Conservation (phyloP, 2,888 invertebrate species). For the Tetragnatha montana region DNA sequence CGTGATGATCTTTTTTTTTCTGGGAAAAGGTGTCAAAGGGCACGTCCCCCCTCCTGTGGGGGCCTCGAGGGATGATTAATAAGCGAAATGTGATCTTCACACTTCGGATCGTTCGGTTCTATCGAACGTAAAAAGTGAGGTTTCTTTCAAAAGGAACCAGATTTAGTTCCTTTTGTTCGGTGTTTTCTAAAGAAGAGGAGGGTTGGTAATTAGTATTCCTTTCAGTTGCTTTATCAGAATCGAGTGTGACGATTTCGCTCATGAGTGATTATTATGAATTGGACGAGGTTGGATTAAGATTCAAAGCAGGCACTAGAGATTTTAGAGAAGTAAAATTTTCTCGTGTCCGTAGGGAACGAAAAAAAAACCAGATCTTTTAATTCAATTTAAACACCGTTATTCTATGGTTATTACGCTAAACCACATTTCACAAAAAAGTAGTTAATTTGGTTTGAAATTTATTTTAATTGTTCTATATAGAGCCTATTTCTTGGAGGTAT, state of each 20-base stretch:
- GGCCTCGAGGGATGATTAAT: slow-evolving; percentile 57
- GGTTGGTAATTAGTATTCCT: not conserved
- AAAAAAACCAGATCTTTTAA: no score
- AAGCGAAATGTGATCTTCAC: not conserved
- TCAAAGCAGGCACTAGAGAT: no score
- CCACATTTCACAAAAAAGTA: no score
- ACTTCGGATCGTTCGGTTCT: not conserved
- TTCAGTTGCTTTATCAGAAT: not conserved
- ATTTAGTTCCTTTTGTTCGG: no score
- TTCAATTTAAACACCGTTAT: no score
- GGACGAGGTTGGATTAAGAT: not conserved
- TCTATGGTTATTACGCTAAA: no score
- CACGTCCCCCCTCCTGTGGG: slow-evolving; percentile 41
- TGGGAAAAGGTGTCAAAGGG: slow-evolving; percentile 35
- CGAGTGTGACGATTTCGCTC: not conserved
- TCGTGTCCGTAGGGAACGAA: no score
- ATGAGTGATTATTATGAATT: not conserved
- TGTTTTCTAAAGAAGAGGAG: not conserved
- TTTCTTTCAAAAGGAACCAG: not conserved
- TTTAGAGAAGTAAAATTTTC: no score
- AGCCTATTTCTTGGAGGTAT: no score
- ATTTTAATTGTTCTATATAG: no score
- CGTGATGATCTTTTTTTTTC: slow-evolving; percentile 46
- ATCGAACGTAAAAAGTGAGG: not conserved
- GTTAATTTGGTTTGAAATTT: no score